A percentile compares a stretch with the other conserved stretches of the same genome.
Conservation (phyloP, 2,888 invertebrate species). For the Ophioninae sp. region DNA sequence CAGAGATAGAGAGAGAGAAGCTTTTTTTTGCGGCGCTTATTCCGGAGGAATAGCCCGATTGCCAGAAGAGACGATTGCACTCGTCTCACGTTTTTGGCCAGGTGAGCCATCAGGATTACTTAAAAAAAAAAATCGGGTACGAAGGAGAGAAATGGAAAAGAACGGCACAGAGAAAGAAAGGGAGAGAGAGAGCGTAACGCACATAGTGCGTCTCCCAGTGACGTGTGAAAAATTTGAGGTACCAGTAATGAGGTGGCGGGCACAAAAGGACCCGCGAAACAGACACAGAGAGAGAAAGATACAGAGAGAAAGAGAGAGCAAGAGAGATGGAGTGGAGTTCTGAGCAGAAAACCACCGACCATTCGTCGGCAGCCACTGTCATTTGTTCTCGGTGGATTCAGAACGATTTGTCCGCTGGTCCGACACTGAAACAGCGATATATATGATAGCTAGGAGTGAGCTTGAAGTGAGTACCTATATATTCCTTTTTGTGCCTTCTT, state of each 20-base stretch:
- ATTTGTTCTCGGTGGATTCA: constrained; percentile 77
- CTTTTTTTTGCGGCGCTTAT: background rate
- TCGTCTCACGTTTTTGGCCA: constrained; percentile 19
- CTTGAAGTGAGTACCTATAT: constrained; percentile 45
- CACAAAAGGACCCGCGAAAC: constrained; percentile 74
- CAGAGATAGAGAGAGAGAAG: too few relatives aligned
- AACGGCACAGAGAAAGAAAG: background rate
- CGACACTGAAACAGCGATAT: constrained; percentile 57
- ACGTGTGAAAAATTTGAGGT: constrained; percentile 77
- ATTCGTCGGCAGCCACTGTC: constrained; percentile 73
- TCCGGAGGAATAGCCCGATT: constrained; percentile 30
- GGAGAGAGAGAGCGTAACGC: constrained; percentile 26
- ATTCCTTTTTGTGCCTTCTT: constrained; percentile 52
- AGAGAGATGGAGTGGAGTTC: constrained; percentile 37
- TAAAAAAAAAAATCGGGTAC: background rate
- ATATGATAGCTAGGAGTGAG: constrained; percentile 39
- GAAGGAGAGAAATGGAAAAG: constrained; percentile 1
- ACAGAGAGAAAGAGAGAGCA: constrained; percentile 39
- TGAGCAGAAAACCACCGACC: constrained; percentile 46
- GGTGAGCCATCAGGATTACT: constrained; percentile 35
- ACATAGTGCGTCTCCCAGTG: constrained; percentile 46
- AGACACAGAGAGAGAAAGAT: constrained; percentile 54
- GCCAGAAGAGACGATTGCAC: constrained; percentile 18
- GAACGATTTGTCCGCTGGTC: constrained; percentile 78
- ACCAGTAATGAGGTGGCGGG: constrained; percentile 76